Base-by-base conservation (phyloP, 2,888 invertebrate genomes). In the Rhimphoctona megacephalus region DNA sequence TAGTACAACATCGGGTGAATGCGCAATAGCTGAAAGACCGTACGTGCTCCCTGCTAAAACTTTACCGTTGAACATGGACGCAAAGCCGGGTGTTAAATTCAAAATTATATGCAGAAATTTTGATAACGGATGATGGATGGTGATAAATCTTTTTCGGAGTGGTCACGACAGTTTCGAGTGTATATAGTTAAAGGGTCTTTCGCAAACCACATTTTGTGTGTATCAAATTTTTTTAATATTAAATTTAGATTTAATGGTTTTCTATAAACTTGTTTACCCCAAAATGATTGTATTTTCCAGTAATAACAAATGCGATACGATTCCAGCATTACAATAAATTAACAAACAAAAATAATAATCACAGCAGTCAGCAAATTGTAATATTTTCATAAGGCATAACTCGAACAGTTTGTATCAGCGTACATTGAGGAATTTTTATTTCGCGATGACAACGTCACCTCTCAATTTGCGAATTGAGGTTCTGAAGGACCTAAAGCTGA, bases 391-490 rank as follows among this genome's bases (percentile, higher is more conserved):
- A 73, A 9, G 43, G 54, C 43, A 39, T 25, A 69, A 79, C 22
- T 43, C 36, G 2, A 8, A 39, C 3, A 25, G n/a, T 30, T 8
- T 70, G 49, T 7, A n/a, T 7, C 3, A n/a, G 36, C 6, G 8
- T 36, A 8, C 33, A 22, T 39, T 36, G 67, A 39, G 33, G 14
- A 30, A 22, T 17, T 33, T 43, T 25, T 43, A 76, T 43, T n/a
- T 22, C 25, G 43, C 49, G 33, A 17, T 67, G 52, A 36, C 61
- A 57, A 69, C 46, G 46, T 39, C 39, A 25, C 30, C 36, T 43
- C 61, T 61, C 70, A 39, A 70, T 81, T 81, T 64, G 81, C 72
- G 43, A 81, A 81, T 81, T 30, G 66, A 54, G 43, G n/a, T 66
- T 54, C 39, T 52, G 43, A 67, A 54, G 73, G 30, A 67, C 22